Evolutionary conservation across 2,797 vertebrate species (phyloP), one percentile per base, ranked within the genome.

Genomic region (Mastacembelus armatus): DNA sequence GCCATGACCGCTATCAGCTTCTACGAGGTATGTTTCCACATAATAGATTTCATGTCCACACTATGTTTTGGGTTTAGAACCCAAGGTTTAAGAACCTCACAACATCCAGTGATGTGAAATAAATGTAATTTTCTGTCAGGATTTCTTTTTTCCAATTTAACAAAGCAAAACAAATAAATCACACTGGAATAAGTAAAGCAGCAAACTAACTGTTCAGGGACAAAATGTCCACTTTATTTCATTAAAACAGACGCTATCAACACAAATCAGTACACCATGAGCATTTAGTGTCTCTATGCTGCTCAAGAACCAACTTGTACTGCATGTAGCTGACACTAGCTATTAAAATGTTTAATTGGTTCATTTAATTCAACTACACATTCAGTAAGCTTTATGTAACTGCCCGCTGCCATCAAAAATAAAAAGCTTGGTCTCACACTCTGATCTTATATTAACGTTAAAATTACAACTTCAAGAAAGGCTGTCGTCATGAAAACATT

Each of bases 1-100:
- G 95, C 96, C 45, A 96, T 97, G 96, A 98, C 96, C 0, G 94
- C 94, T 0, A 95, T 96, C 51, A 98, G 96, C 90, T 98, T 98
- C 67, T 89, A 96, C 0, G 95, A 97, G 92, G 94, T 94, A 84
- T 5, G 0, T 6, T 6, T 18, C 1, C 1, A 32, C 16, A 14
- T 14, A 7, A 21, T 2, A 30, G 24, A 0, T 0, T 3, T 4
- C 55, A 39, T 10, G 2, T 16, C 3, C 40, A 39, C 1, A 5
- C 11, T 21, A 7, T 15, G 14, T 12, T 39, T 21, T 16, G 0
- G 22, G 11, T 22, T 21, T 18, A 0, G 3, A 24, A 42, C 3
- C 32, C 4, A 0, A 40, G 21, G 18, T 14, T 66, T 15, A 4
- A 7, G 10, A 56, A n/a, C n/a, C 15, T 49, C 8, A 35, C n/a